Percentiles rank a stretch among this genome's conserved stretches.
phyloP scores from a whole-genome alignment of 2,797 vertebrate genomes.

The Tolypeutes matacus region DNA sequence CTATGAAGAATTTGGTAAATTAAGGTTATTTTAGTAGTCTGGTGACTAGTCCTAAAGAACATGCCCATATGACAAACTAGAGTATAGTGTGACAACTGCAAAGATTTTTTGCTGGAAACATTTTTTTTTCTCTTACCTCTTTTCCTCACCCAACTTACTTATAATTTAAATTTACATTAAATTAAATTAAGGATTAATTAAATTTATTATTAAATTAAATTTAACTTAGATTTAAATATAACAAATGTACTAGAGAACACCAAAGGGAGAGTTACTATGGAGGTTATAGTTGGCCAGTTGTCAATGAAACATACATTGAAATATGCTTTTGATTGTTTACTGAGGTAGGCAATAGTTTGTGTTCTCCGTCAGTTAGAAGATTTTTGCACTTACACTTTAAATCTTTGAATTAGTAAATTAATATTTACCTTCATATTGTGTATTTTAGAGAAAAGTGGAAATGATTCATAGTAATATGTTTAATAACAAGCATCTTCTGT shows the following conservation, averaged over 20 bases:
- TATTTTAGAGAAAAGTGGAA: background rate
- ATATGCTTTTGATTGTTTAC: slow-evolving; percentile 54
- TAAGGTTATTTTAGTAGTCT: slow-evolving; percentile 27
- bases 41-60: slow-evolving; percentile 58
- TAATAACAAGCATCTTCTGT: background rate
- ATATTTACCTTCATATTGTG: background rate
- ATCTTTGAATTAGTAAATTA: slow-evolving; percentile 15
- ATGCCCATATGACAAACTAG: background rate
- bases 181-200: background rate
- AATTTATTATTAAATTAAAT: background rate
- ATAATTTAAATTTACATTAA: slow-evolving; percentile 28
- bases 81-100: background rate
- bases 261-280: slow-evolving; percentile 15
- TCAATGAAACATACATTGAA: slow-evolving; percentile 38
- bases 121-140: background rate
- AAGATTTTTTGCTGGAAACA: slow-evolving; percentile 24
- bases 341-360: background rate
- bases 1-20: slow-evolving; percentile 53
- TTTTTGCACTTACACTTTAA: background rate
- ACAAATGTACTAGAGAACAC: slow-evolving; percentile 29
- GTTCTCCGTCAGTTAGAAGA: slow-evolving; percentile 26
- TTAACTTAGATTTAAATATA: background rate
- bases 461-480: background rate
- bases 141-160: background rate
- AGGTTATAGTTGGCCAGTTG: background rate